Evolutionary conservation across 2,797 vertebrate species (phyloP).

Genomic region (Chlorospingus semifuscus): DNA sequence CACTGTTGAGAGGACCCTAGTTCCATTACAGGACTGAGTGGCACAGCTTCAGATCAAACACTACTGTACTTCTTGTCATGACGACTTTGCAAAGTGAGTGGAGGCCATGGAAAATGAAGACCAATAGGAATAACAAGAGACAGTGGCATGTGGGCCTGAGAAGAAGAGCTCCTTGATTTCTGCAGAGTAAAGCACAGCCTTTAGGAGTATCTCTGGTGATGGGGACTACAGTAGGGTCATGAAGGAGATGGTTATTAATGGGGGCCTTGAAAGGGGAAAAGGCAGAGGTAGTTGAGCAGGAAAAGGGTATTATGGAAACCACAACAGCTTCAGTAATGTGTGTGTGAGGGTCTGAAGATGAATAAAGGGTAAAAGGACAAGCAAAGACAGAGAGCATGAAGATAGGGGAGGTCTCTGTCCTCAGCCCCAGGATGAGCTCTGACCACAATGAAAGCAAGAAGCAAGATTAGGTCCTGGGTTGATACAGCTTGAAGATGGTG

Average conservation of each 20-base stretch:
- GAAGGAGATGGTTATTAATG: neutral
- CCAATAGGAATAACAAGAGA: neutral
- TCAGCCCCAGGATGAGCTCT: neutral
- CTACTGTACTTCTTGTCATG: neutral
- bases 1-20: neutral
- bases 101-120: neutral
- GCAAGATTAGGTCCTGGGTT: neutral
- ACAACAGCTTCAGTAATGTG: neutral
- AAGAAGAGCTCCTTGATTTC: neutral
- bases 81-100: neutral
- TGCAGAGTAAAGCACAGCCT: neutral
- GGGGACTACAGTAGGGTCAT: accelerated
- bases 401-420: neutral
- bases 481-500: neutral
- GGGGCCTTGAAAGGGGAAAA: neutral
- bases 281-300: neutral
- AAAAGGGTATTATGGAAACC: neutral
- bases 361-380: neutral
- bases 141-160: accelerated
- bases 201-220: neutral
- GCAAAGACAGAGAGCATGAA: neutral
- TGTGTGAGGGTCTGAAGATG: neutral
- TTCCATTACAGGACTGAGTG: neutral
- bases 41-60: neutral
- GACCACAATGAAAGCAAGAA: neutral